Evolutionary conservation across 2,797 vertebrate species (phyloP), one percentile per base, ranked within the genome.

Genomic region (Meriones psammophilus): DNA sequence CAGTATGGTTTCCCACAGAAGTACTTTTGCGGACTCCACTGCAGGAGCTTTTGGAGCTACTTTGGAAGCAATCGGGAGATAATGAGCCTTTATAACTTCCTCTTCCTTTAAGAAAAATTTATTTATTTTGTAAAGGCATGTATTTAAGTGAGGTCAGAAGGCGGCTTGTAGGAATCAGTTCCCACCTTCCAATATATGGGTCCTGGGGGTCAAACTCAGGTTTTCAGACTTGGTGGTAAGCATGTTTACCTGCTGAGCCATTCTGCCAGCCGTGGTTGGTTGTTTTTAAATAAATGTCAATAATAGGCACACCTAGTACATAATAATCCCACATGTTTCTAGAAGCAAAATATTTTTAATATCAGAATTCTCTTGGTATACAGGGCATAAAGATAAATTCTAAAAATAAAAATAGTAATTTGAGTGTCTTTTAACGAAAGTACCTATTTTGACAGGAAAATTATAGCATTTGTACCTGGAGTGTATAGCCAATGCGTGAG

Each of bases 381-480:
- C 79, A 91, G 93, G 92, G 36, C 71, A 94, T 88, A 95, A 90
- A 89, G 87, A 94, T 93, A 94, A 96, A 66, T 74, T 94, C 77
- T 89, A 81, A 33, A 85, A 97, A 92, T 90, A 74, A 93, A 97
- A 97, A 94, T 92, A 95, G 96, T 94, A 91, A 94, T 95, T 91
- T 96, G 36, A 30, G 64, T 36, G 15, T 86, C 66, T 94, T 97
- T 97, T 95, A 94, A 78, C 79, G 66, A 77, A 94, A 87, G 91
- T 54, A 86, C 56, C 71, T 89, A 88, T 92, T 97, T 96, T 97
- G 97, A 96, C 91, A 96, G 78, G 90, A 95, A 97, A 97, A 97
- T 96, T 96, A 95, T 1, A 96, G 77, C 83, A 96, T 56, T 96
- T 92, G 39, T 88, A 89, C 50, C 64, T 87, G 54, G 68, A 69